Evolutionary conservation across 2,113 vertebrate genomes (phyloP), one percentile per base, ranked within the genome.

Genomic region (Eptesicus fuscus): DNA sequence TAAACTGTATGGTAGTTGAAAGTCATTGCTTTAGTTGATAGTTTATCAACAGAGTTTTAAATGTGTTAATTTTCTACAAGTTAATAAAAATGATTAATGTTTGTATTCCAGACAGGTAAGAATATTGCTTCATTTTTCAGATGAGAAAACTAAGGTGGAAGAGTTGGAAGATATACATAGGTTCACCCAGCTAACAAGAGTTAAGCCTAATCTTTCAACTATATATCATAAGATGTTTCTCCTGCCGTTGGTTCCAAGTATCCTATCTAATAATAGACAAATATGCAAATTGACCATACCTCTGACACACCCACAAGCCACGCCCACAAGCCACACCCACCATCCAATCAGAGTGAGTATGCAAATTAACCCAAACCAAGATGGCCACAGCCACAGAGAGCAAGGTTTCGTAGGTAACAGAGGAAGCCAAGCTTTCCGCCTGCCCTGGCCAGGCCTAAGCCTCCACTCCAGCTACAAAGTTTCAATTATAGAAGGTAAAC

Each of bases 11-110:
- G 16, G n/a, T 82, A 67, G 5, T 47, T 82, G 51, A 84, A 79
- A 92, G 78, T 73, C 44, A 83, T 86, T 96, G 22, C 56, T 93
- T 76, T 61, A 83, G 70, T 83, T 90, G n/a, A 37, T n/a, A 82
- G 18, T 78, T 92, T 88, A 61, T 51, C 40, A 86, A 73, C 35
- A 28, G 14, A 35, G 35, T 56, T 83, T 86, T 69, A 17, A 2
- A 53, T 17, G 59, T 25, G 40, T 79, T 78, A 85, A 77, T 22
- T 82, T 89, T 88, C 71, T 78, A 56, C 30, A 93, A 67, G 28
- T 86, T 28, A 89, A 63, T 77, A 87, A 73, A 83, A 84, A n/a
- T 25, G 73, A 82, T 18, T 90, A 73, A 74, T 79, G 35, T 56
- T 84, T 91, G 2, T 40, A 22, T n/a, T 30, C 5, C 47, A 69